phyloP scores from a whole-genome alignment of 2,113 vertebrate species.

The Pelobates fuscus region DNA sequence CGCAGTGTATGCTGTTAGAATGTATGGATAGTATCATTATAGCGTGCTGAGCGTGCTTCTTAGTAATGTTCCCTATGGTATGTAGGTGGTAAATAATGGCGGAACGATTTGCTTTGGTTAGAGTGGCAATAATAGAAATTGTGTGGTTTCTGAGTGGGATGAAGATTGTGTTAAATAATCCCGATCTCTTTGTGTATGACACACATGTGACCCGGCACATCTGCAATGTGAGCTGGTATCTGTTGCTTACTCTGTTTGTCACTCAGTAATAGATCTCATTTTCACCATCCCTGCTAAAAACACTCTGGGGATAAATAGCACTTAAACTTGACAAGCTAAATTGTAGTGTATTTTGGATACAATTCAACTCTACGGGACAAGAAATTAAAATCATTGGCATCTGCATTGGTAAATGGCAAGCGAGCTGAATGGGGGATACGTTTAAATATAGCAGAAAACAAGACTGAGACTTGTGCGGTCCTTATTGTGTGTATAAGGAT shows the following conservation, averaged over 20 bases:
- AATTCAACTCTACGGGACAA: constrained; percentile 14
- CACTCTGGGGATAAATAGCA: constrained; percentile 27
- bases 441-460: no score
- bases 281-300: constrained; percentile 25
- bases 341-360: constrained; percentile 34
- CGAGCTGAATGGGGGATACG: background rate
- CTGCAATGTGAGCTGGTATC: background rate
- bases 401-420: background rate
- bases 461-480: no score
- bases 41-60: background rate
- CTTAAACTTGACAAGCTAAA: constrained; percentile 48
- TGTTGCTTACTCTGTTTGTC: constrained; percentile 18
- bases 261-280: constrained; percentile 40
- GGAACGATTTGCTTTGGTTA: no score
- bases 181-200: background rate
- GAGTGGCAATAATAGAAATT: no score
- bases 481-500: no score
- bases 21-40: no score
- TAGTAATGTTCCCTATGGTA: background rate
- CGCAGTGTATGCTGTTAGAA: no score
- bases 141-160: no score
- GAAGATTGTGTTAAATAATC: background rate
- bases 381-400: background rate
- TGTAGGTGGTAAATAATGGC: background rate
- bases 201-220: background rate